Percentiles rank a stretch among this genome's conserved stretches.
Conservation (phyloP, 1,140 invertebrate genomes). For the Macrocentrus cingulum region DNA sequence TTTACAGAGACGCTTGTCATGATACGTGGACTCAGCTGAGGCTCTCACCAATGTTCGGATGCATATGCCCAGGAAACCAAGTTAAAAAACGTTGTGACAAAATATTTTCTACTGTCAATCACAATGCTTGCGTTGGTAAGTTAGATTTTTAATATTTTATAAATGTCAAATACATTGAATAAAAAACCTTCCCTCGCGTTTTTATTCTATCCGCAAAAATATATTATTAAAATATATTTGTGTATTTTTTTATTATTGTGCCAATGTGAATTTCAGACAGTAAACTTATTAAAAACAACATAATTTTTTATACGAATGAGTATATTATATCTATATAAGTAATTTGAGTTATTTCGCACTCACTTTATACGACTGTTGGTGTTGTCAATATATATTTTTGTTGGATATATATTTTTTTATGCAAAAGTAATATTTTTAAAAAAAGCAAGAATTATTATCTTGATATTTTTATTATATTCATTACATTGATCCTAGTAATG, state of each 20-base stretch:
- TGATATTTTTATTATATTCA: background rate
- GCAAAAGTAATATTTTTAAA: background rate
- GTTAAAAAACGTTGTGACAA: slow-evolving; percentile 83
- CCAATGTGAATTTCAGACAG: slow-evolving; percentile 11
- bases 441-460: background rate
- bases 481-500: background rate
- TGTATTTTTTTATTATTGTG: slow-evolving; percentile 1
- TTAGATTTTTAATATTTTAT: no score
- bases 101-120: slow-evolving; percentile 83
- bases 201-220: slow-evolving; percentile 10
- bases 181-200: slow-evolving; percentile 24
- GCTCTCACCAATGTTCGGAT: slow-evolving; percentile 84
- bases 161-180: no score
- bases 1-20: slow-evolving; percentile 75
- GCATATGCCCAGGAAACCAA: slow-evolving; percentile 86
- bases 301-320: slow-evolving; percentile 5
- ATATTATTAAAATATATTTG: slow-evolving; percentile 5
- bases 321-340: slow-evolving; percentile 4
- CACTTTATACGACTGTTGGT: slow-evolving; percentile 36
- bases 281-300: no score
- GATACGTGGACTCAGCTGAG: slow-evolving; percentile 81
- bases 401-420: background rate
- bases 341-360: slow-evolving; percentile 12
- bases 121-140: slow-evolving; percentile 91
- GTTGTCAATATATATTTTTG: slow-evolving; percentile 33